Percentiles rank a stretch among this genome's conserved stretches.
Evolutionary conservation across 2,113 vertebrate genomes (phyloP).

Genomic region (Poeciliopsis prolifica): DNA sequence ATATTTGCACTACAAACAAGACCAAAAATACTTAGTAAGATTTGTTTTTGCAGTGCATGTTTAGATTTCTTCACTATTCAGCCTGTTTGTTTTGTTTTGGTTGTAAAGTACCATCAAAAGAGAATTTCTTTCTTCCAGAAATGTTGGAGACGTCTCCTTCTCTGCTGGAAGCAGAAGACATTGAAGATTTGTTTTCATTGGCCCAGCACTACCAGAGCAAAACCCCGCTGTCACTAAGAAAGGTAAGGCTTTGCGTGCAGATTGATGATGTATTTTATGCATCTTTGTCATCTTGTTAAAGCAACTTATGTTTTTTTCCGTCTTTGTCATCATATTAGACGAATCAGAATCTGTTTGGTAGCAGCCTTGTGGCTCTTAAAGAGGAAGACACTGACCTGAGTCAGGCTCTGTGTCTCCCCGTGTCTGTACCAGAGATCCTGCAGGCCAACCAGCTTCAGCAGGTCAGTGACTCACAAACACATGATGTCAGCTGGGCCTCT

Average conservation of each 20-base stretch:
- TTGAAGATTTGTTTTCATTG: conserved; percentile 95
- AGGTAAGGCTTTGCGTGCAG: conserved; percentile 77
- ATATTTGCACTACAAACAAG: too few species aligned
- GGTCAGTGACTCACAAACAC: conserved; percentile 74
- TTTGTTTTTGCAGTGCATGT: neutral
- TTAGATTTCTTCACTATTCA: neutral
- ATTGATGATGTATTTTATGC: neutral
- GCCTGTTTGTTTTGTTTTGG: neutral
- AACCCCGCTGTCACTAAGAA: conserved; percentile 95
- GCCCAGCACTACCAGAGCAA: conserved; percentile 97
- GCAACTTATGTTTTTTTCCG: neutral
- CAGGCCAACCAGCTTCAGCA: conserved; percentile 97
- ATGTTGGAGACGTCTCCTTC: conserved; percentile 89
- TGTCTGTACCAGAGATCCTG: conserved; percentile 96
- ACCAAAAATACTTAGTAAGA: too few species aligned
- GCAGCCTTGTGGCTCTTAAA: conserved; percentile 93
- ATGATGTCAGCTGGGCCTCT: too few species aligned
- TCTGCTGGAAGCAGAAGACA: conserved; percentile 89
- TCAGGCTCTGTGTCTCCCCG: conserved; percentile 93
- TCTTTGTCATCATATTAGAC: conserved; percentile 77
- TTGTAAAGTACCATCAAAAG: neutral
- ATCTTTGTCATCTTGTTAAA: neutral
- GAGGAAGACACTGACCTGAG: conserved; percentile 96
- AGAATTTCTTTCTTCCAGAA: conserved; percentile 72
- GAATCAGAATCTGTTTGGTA: conserved; percentile 96